Evolutionary conservation across 2,888 invertebrate species (phyloP), one percentile per base, ranked within the genome.

Genomic region (Latrodectus elegans): DNA sequence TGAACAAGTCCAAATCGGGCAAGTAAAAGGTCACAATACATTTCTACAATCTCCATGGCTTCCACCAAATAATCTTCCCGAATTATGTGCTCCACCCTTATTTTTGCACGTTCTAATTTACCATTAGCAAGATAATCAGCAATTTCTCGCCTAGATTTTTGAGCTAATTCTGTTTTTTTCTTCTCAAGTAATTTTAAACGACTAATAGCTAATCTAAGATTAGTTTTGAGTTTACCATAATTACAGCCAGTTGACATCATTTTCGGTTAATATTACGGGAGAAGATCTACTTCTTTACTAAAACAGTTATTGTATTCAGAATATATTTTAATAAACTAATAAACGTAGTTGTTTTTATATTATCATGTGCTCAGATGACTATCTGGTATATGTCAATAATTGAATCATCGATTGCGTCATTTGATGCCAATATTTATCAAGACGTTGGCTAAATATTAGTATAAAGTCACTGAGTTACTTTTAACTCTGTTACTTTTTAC

Each of bases 41-140:
- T 99, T 93, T 99, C 99, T 0, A 99, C 95, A 87, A 99, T 94
- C 93, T 99, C 99, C 96, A 99, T 97, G 0, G 99, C 99, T 93
- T 89, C 88, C 4, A 99, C 99, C 93, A 99, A 94, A 92, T 99
- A 99, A 93, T 99, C 99, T 93, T 99, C 99, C 72, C 99, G 95
- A 91, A 99, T 98, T 85, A 99, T 99, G 91, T 99, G 97, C 93
- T 99, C 99, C 12, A 99, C 99, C 51, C 99, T 94, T 90, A 99
- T 99, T 92, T 97, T 96, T 0, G 99, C 99, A 90, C 94, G 91
- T 89, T 94, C 94, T 83, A 92, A 92, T 91, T 94, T 94, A 22
- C 90, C 90, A 88, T 78, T 88, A 77, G 94, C 94, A 89, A 99
- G 95, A 92, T 97, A 99, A 93, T 99, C 99, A 1, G 98, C 99